Percentiles rank a stretch among this genome's conserved stretches.
phyloP scores from a whole-genome alignment of 2,797 vertebrate genomes.

The Acanthurus leucopareius region DNA sequence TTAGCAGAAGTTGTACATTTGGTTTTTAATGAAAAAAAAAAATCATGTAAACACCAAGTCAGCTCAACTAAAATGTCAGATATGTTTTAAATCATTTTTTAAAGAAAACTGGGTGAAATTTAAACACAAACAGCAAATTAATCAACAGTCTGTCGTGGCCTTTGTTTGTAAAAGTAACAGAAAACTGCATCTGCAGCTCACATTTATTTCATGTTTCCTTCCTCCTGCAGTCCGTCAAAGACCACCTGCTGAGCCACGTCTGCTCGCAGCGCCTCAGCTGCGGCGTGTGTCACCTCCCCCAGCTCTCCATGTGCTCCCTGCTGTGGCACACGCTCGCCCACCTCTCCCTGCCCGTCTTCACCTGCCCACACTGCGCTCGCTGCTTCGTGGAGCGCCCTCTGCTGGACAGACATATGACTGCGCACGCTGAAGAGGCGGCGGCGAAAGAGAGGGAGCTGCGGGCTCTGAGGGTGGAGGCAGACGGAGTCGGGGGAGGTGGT shows the following conservation, averaged over 20 bases:
- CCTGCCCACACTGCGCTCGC: slow-evolving; percentile 91
- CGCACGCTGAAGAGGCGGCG: slow-evolving; percentile 86
- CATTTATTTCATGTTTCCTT: neutral
- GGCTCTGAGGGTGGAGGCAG: slow-evolving; percentile 14
- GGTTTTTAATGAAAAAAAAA: no score
- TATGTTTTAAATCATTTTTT: no score
- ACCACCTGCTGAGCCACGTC: slow-evolving; percentile 91
- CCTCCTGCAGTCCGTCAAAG: slow-evolving; percentile 84
- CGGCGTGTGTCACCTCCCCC: slow-evolving; percentile 89
- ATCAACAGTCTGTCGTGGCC: neutral
- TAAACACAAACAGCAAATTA: neutral
- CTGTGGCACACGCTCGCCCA: slow-evolving; percentile 95
- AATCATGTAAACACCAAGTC: no score
- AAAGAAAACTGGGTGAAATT: no score
- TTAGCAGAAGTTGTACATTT: no score
- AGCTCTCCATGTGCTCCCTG: slow-evolving; percentile 91
- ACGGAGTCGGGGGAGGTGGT: slow-evolving; percentile 4
- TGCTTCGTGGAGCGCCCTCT: slow-evolving; percentile 89
- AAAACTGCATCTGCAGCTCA: neutral
- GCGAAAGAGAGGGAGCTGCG: slow-evolving; percentile 79
- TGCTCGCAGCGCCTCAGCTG: slow-evolving; percentile 91
- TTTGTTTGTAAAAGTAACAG: neutral
- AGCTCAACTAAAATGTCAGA: no score
- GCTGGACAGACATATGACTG: slow-evolving; percentile 87
- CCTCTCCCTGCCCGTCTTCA: slow-evolving; percentile 90